These are phyloP conservation scores for Micrasema minimum DNA, from an alignment of 1,140 invertebrate species.

Conservation along the genomic window DNA sequence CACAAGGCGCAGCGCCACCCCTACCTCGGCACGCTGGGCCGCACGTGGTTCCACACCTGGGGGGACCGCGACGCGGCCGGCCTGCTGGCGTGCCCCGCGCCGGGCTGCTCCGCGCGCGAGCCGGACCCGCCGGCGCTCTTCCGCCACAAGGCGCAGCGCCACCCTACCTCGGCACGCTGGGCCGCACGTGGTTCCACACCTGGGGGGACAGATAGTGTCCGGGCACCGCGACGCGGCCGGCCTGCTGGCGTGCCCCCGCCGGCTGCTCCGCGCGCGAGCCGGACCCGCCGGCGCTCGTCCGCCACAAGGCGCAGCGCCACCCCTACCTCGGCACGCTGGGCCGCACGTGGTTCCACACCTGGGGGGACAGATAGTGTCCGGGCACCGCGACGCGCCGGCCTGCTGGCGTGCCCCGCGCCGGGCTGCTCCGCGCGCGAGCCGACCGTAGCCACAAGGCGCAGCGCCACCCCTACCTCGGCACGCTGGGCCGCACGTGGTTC, in stretches of 20 bases:
- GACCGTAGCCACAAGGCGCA: slow-evolving; percentile 29
- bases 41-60: slow-evolving; percentile 45
- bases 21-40: slow-evolving; percentile 36
- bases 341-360: slow-evolving; percentile 42
- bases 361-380: slow-evolving; percentile 33
- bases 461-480: slow-evolving; percentile 35
- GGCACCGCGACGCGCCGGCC: slow-evolving; percentile 6
- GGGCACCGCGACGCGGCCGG: slow-evolving; percentile 22
- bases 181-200: slow-evolving; percentile 42
- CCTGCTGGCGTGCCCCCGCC: slow-evolving; percentile 37
- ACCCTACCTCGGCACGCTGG: slow-evolving; percentile 42
- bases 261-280: slow-evolving; percentile 2
- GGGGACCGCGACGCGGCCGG: slow-evolving; percentile 26
- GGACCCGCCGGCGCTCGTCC: slow-evolving; percentile 5
- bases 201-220: slow-evolving; percentile 37
- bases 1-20: slow-evolving; percentile 33
- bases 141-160: slow-evolving; percentile 21
- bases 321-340: slow-evolving; percentile 40
- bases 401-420: slow-evolving; percentile 34
- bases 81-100: slow-evolving; percentile 33
- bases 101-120: background rate
- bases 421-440: slow-evolving; percentile 8
- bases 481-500: slow-evolving; percentile 40
- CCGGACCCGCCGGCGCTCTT: slow-evolving; percentile 8
- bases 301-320: slow-evolving; percentile 27